These are phyloP conservation scores for Erythrocebus patas DNA, from an alignment of 2,113 vertebrate genomes.

Conservation along the genomic window DNA sequence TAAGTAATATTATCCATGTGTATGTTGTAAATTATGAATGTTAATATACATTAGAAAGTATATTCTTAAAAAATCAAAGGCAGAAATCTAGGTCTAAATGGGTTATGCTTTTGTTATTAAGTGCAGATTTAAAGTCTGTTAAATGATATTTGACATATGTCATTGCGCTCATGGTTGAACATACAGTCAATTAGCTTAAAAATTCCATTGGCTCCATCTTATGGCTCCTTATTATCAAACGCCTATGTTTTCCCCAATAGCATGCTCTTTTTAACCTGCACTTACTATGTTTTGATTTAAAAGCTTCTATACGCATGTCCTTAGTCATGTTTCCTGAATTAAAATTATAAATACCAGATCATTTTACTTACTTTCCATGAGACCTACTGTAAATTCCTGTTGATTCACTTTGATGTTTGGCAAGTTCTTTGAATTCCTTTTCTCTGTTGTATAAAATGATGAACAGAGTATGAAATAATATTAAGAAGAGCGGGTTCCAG, in stretches of 20 bases:
- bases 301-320: background rate
- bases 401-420: slow-evolving; percentile 52
- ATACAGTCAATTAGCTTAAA: slow-evolving; percentile 57
- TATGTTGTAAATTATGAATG: slow-evolving; percentile 32
- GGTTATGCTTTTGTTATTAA: slow-evolving; percentile 52
- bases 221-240: slow-evolving; percentile 7
- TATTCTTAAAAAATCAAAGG: slow-evolving; percentile 64
- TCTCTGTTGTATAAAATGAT: slow-evolving; percentile 30
- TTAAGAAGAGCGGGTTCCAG: background rate
- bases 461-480: background rate
- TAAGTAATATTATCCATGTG: slow-evolving; percentile 21
- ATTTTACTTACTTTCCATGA: slow-evolving; percentile 22
- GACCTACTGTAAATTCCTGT: slow-evolving; percentile 18
- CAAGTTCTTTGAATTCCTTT: slow-evolving; percentile 48
- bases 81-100: slow-evolving; percentile 54
- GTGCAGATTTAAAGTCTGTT: slow-evolving; percentile 64
- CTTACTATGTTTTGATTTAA: slow-evolving; percentile 46
- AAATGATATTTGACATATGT: slow-evolving; percentile 68
- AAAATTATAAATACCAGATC: slow-evolving; percentile 52
- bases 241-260: background rate
- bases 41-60: slow-evolving; percentile 59
- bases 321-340: slow-evolving; percentile 59
- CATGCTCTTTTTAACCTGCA: slow-evolving; percentile 11
- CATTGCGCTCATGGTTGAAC: slow-evolving; percentile 39
- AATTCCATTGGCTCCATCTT: slow-evolving; percentile 21